These are phyloP conservation scores for Leptonema lineaticorne DNA, from an alignment of 1,140 invertebrate genomes.

Conservation along the genomic window DNA sequence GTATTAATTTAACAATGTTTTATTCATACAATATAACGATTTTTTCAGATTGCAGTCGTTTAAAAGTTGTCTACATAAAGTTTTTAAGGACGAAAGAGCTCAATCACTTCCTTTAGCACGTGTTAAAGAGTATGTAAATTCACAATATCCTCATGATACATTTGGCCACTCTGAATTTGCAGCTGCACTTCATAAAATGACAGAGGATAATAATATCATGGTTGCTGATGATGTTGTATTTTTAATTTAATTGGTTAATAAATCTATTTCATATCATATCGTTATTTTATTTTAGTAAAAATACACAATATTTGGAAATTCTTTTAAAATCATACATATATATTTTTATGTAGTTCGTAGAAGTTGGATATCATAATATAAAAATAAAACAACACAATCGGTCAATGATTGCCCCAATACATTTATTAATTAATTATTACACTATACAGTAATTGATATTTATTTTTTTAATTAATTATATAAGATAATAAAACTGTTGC, in stretches of 20 bases:
- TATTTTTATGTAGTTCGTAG: too few relatives aligned
- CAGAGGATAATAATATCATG: constrained; percentile 90
- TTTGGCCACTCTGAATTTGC: constrained; percentile 75
- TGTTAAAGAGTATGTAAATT: constrained; percentile 63
- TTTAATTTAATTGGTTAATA: constrained; percentile 77
- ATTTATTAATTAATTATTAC: constrained; percentile 31
- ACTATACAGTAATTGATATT: constrained; percentile 32
- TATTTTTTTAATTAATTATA: constrained; percentile 17
- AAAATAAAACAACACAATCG: constrained; percentile 29
- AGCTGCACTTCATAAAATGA: constrained; percentile 80
- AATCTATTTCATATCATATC: too few relatives aligned
- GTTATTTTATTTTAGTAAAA: too few relatives aligned
- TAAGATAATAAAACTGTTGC: constrained; percentile 25
- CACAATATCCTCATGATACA: constrained; percentile 57
- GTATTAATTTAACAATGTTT: too few relatives aligned
- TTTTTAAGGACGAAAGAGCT: constrained; percentile 70
- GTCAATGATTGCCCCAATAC: constrained; percentile 35
- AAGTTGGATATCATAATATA: not conserved
- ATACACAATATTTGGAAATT: not conserved
- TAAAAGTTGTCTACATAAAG: constrained; percentile 61
- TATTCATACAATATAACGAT: not conserved
- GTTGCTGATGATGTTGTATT: constrained; percentile 85
- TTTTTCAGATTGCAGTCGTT: constrained; percentile 63
- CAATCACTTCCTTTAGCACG: constrained; percentile 64
- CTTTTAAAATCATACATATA: not conserved